A percentile compares a stretch with the other conserved stretches of the same genome.
Conservation (phyloP, 2,113 vertebrate genomes). For the Colossoma macropomum region DNA sequence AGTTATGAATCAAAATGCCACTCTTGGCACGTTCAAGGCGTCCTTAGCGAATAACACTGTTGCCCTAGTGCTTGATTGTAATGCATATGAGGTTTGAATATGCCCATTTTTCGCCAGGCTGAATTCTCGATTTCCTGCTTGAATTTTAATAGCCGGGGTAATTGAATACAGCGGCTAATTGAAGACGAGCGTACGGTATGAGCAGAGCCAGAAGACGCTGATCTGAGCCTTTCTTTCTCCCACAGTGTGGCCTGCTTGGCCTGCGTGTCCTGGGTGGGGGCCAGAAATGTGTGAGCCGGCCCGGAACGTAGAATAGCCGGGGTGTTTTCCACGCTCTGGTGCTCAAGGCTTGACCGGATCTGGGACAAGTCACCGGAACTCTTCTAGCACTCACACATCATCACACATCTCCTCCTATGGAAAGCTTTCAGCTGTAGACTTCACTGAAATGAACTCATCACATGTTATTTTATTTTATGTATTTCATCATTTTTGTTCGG, state of each 20-base stretch:
- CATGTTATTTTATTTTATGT: no score
- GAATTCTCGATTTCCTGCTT: conserved; percentile 14
- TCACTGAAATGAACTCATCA: no score
- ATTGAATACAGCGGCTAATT: neutral
- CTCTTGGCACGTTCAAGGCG: neutral
- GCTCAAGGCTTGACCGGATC: conserved; percentile 54
- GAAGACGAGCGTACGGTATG: neutral
- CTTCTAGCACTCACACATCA: conserved; percentile 12
- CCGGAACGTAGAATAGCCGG: conserved; percentile 48
- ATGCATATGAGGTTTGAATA: conserved; percentile 10
- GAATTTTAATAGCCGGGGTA: neutral
- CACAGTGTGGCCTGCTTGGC: conserved; percentile 1
- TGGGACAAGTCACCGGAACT: conserved; percentile 54
- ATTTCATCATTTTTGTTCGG: no score
- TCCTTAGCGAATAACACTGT: neutral
- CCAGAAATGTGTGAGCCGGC: neutral
- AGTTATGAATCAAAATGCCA: conserved; percentile 9
- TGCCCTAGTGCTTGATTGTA: neutral
- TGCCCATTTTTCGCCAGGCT: conserved; percentile 1
- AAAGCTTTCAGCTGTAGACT: neutral
- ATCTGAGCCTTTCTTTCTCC: conserved; percentile 2
- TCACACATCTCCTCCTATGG: conserved; percentile 35
- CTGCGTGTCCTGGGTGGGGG: conserved; percentile 7
- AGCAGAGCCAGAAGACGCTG: neutral
- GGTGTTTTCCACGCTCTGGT: conserved; percentile 42